A percentile compares a stretch with the other conserved stretches of the same genome.
These are phyloP conservation scores for Neoarius graeffei DNA, from an alignment of 2,113 vertebrate genomes.

Conservation along the genomic window DNA sequence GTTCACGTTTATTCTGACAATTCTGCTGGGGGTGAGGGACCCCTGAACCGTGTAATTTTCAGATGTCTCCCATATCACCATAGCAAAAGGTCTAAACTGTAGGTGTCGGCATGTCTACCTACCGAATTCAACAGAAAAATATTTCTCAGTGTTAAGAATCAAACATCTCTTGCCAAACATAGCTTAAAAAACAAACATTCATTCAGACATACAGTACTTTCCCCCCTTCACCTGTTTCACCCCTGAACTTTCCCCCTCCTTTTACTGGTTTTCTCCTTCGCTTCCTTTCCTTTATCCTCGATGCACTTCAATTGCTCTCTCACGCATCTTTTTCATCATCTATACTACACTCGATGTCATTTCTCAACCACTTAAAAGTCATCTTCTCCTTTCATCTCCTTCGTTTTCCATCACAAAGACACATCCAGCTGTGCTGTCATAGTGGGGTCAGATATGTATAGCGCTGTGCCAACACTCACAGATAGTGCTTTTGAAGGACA, in stretches of 20 bases:
- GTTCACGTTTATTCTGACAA: background rate
- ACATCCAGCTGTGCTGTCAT: background rate
- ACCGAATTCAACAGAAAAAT: background rate
- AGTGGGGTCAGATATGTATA: background rate
- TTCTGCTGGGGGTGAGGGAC: background rate
- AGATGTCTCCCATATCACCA: background rate
- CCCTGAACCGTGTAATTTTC: background rate
- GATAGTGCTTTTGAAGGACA: slow-evolving; percentile 2
- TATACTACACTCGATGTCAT: background rate
- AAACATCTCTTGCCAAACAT: background rate
- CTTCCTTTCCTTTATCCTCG: background rate
- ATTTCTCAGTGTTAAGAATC: background rate
- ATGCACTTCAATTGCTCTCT: slow-evolving; percentile 8
- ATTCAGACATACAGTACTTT: background rate
- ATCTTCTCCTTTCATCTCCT: slow-evolving; percentile 26
- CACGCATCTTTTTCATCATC: slow-evolving; percentile 11
- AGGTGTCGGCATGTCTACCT: background rate
- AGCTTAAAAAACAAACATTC: background rate
- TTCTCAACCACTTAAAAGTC: background rate
- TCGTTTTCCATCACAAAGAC: background rate
- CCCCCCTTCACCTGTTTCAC: background rate
- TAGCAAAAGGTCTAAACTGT: background rate
- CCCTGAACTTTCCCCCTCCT: background rate
- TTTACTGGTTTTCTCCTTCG: slow-evolving; percentile 9
- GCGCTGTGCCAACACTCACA: background rate